phyloP scores from a whole-genome alignment of 2,888 invertebrate genomes.

The Monopis laevigella region DNA sequence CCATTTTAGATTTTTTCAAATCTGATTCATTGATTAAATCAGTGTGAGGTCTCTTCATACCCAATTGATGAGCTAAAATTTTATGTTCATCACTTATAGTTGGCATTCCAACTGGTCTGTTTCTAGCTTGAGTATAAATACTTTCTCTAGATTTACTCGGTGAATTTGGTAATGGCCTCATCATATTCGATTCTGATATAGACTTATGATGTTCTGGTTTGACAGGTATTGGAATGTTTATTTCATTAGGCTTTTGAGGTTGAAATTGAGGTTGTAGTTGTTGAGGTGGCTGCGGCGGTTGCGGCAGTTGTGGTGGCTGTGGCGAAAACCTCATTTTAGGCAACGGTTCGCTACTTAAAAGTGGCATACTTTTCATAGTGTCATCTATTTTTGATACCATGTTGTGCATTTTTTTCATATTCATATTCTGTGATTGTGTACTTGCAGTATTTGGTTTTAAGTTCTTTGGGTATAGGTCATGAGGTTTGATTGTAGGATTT shows the following conservation, averaged over 20 bases:
- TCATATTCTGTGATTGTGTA: neutral
- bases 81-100: constrained; percentile 31
- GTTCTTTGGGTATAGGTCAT: neutral
- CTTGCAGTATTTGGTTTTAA: neutral
- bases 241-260: neutral
- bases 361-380: neutral
- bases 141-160: constrained; percentile 36
- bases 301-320: neutral
- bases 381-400: constrained; percentile 1
- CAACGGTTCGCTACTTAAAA: too few relatives aligned
- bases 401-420: constrained; percentile 3
- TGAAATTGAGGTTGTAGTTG: neutral
- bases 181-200: neutral
- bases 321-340: too few relatives aligned
- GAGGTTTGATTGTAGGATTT: too few relatives aligned
- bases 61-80: constrained; percentile 13
- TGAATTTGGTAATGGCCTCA: neutral
- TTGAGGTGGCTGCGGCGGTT: neutral
- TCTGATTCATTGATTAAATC: constrained; percentile 19
- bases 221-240: neutral
- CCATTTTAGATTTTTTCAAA: constrained; percentile 19
- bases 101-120: constrained; percentile 25
- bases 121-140: constrained; percentile 50
- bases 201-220: too few relatives aligned
- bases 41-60: neutral